Conservation (phyloP, 2,888 invertebrate species). For the Hecatera dysodea region DNA sequence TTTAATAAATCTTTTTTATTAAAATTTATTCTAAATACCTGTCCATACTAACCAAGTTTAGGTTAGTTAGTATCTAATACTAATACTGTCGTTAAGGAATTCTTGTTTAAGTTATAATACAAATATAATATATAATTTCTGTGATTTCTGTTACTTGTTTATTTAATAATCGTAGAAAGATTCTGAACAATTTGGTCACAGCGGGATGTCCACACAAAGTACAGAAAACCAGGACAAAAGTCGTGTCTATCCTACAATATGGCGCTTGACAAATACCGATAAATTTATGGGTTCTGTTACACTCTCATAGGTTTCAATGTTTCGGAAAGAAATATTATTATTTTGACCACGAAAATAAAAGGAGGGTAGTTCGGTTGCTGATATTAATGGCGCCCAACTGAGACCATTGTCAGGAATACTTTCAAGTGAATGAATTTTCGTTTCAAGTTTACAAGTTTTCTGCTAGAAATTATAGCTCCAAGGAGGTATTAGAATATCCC, state of each 20-base stretch:
- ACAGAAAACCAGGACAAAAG: conserved; percentile 37
- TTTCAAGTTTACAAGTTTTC: background rate
- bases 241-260: conserved; percentile 29
- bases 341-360: conserved; percentile 17
- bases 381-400: conserved; percentile 54
- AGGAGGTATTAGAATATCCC: too few species aligned
- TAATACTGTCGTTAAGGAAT: too few species aligned
- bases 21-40: too few species aligned
- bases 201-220: conserved; percentile 35
- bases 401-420: conserved; percentile 7
- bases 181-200: conserved; percentile 38
- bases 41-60: too few species aligned
- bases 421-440: background rate
- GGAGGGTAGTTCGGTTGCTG: conserved; percentile 20
- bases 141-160: too few species aligned
- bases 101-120: too few species aligned
- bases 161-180: background rate
- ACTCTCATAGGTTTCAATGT: conserved; percentile 50
- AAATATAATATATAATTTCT: too few species aligned
- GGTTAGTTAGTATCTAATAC: too few species aligned
- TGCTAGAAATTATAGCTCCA: background rate
- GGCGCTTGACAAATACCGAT: conserved; percentile 45
- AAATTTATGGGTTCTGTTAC: conserved; percentile 50
- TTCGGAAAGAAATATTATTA: conserved; percentile 35
- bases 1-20: too few species aligned